phyloP scores from a whole-genome alignment of 2,113 vertebrate genomes.

The Marmota monax region DNA sequence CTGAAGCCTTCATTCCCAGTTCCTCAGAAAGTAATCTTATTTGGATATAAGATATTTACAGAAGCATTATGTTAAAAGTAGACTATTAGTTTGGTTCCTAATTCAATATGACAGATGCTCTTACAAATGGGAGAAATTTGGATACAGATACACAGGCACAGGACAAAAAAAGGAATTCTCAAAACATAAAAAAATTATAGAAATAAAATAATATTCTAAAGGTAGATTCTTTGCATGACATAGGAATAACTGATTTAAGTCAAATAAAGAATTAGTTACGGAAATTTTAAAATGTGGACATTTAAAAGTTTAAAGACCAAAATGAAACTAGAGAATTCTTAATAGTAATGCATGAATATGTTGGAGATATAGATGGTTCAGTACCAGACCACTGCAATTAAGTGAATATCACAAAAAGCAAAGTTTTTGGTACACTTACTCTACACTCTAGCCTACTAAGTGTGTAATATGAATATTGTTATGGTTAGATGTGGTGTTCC shows the following conservation, averaged over 20 bases:
- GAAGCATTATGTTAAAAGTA: not conserved
- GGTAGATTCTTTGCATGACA: not conserved
- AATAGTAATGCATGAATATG: too few species aligned
- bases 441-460: not conserved
- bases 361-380: not conserved
- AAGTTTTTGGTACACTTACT: not conserved
- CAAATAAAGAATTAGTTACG: not conserved
- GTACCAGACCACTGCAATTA: not conserved
- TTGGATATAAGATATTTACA: not conserved
- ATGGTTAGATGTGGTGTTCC: too few species aligned
- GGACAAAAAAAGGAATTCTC: not conserved
- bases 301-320: not conserved
- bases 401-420: not conserved
- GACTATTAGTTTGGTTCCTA: not conserved
- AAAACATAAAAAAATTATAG: not conserved
- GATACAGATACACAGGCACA: not conserved
- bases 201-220: conserved; percentile 14
- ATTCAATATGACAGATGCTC: not conserved
- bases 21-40: not conserved
- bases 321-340: not conserved
- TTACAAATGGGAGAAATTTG: not conserved
- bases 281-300: not conserved
- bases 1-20: not conserved
- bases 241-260: not conserved
- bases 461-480: too few species aligned